A percentile compares a stretch with the other conserved stretches of the same genome.
These are phyloP conservation scores for Lontra canadensis DNA, from an alignment of 2,113 vertebrate species.

Conservation along the genomic window DNA sequence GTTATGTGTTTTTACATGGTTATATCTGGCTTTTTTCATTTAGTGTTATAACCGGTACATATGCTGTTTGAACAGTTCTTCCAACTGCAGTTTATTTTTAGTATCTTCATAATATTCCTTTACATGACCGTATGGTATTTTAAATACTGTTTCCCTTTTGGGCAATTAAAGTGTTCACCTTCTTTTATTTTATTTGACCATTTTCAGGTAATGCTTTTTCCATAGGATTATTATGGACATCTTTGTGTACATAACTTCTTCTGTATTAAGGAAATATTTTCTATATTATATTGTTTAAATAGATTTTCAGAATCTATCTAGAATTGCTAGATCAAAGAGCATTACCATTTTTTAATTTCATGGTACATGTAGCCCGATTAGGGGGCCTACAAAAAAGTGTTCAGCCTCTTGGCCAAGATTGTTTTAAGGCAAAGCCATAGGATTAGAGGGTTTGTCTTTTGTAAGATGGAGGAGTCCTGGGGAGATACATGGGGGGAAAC, in stretches of 20 bases:
- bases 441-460: not conserved
- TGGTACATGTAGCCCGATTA: not conserved
- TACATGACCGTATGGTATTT: not conserved
- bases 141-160: not conserved
- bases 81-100: conserved; percentile 9
- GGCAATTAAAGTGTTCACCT: not conserved
- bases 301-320: conserved; percentile 17
- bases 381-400: not conserved
- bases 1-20: not conserved
- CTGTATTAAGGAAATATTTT: not conserved
- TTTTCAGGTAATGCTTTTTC: not conserved
- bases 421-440: not conserved
- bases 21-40: not conserved
- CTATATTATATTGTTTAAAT: not conserved
- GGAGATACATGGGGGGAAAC: not conserved
- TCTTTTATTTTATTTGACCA: not conserved
- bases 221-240: not conserved
- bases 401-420: conserved; percentile 31
- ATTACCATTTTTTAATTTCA: not conserved
- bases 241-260: conserved; percentile 11
- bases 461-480: not conserved
- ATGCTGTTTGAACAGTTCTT: not conserved
- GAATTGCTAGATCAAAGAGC: conserved; percentile 6
- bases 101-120: not conserved
- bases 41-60: not conserved